Conservation (phyloP, 1,140 invertebrate genomes). For the Drosophila ercepeae region DNA sequence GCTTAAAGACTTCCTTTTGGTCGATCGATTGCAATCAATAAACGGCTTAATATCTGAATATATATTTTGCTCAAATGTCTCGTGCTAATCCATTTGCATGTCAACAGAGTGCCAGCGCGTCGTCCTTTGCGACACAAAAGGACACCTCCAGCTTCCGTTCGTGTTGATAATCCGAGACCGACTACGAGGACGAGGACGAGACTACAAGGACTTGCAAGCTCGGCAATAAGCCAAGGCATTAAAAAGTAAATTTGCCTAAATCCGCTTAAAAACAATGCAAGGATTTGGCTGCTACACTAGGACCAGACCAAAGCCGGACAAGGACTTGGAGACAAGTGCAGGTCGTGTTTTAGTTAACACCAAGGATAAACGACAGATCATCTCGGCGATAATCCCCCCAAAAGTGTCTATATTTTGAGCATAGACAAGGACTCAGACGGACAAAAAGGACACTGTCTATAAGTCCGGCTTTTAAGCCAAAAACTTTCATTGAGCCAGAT, state of each 20-base stretch:
- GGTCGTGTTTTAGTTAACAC: slow-evolving; percentile 41
- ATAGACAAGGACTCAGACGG: background rate
- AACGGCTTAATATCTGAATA: slow-evolving; percentile 71
- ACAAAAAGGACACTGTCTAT: background rate
- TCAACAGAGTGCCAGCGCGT: slow-evolving; percentile 47
- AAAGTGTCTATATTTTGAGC: background rate
- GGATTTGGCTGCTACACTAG: no score
- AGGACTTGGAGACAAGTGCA: slow-evolving; percentile 26
- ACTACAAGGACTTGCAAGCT: slow-evolving; percentile 60
- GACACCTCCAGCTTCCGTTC: slow-evolving; percentile 53
- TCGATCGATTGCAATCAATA: slow-evolving; percentile 78
- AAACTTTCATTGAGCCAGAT: slow-evolving; percentile 43
- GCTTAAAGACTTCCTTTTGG: slow-evolving; percentile 35
- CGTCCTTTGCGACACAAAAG: background rate
- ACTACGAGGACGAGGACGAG: no score
- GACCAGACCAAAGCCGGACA: background rate
- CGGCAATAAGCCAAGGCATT: slow-evolving; percentile 77
- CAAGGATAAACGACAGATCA: slow-evolving; percentile 29
- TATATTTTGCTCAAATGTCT: slow-evolving; percentile 51
- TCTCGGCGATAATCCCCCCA: slow-evolving; percentile 11
- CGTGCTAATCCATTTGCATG: slow-evolving; percentile 73
- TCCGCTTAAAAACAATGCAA: slow-evolving; percentile 57
- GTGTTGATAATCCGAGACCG: slow-evolving; percentile 42
- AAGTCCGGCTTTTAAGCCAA: background rate
- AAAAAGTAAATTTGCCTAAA: slow-evolving; percentile 80